These are phyloP conservation scores for Aegithalos caudatus DNA, from an alignment of 2,113 vertebrate genomes.

Conservation along the genomic window DNA sequence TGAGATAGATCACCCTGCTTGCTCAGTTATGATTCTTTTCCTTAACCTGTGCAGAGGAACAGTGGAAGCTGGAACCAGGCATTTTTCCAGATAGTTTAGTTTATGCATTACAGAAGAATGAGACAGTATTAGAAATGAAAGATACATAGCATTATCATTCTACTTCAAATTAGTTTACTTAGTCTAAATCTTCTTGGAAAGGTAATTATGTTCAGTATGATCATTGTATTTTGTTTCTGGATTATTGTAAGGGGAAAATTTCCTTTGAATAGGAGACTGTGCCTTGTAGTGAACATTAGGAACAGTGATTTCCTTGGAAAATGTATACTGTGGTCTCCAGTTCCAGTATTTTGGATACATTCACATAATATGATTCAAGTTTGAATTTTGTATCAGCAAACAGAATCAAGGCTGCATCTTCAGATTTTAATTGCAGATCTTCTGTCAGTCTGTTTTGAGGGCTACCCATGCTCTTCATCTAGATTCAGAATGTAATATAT, in stretches of 20 bases:
- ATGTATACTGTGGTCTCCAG: background rate
- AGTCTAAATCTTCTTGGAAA: background rate
- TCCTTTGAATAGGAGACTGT: background rate
- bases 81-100: background rate
- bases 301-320: background rate
- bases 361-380: background rate
- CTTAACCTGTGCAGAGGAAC: background rate
- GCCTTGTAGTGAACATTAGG: background rate
- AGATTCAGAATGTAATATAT: background rate
- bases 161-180: background rate
- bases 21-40: background rate
- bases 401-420: background rate
- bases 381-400: background rate
- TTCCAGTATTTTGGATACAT: background rate
- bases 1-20: background rate
- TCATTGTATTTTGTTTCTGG: background rate
- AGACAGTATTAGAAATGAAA: background rate
- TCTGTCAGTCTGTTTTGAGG: background rate
- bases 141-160: background rate
- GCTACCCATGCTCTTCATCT: background rate
- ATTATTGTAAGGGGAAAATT: background rate
- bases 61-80: background rate
- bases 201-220: background rate
- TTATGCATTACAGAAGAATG: background rate
- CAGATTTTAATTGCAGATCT: background rate